Conservation (phyloP, 92 coral and sea anemone genomes). For the Umimayanthus chanpuru region DNA sequence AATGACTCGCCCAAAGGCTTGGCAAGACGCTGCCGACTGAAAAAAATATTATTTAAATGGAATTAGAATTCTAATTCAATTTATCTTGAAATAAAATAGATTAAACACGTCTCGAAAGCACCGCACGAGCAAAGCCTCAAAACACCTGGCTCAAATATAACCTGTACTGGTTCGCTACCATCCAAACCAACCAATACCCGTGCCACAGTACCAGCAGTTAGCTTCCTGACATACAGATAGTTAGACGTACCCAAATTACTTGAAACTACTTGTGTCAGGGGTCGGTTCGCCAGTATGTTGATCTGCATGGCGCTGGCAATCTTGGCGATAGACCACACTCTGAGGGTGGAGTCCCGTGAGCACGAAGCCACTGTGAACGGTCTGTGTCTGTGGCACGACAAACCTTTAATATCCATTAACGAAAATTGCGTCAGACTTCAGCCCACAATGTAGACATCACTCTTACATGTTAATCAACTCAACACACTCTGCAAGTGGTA, state of each 20-base stretch:
- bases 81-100: too few species aligned
- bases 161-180: too few species aligned
- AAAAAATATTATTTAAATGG: too few species aligned
- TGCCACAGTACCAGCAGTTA: too few species aligned
- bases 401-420: conserved; percentile 52
- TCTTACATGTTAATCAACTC: neutral
- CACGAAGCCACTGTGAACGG: conserved; percentile 96
- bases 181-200: too few species aligned
- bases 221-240: neutral
- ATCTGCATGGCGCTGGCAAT: conserved; percentile 79
- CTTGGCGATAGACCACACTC: conserved; percentile 84
- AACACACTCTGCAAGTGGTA: too few species aligned
- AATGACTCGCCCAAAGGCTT: too few species aligned
- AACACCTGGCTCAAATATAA: too few species aligned
- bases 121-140: too few species aligned
- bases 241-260: conserved; percentile 60
- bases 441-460: neutral
- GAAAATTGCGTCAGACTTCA: neutral
- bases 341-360: conserved; percentile 94
- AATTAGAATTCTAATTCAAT: too few species aligned
- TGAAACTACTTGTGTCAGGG: conserved; percentile 71
- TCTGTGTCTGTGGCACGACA: conserved; percentile 90
- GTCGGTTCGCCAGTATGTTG: conserved; percentile 74
- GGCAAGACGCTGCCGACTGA: too few species aligned
- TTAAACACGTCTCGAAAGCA: too few species aligned